Base-by-base conservation (phyloP, 1,140 invertebrate genomes). In the Aricia agestis region DNA sequence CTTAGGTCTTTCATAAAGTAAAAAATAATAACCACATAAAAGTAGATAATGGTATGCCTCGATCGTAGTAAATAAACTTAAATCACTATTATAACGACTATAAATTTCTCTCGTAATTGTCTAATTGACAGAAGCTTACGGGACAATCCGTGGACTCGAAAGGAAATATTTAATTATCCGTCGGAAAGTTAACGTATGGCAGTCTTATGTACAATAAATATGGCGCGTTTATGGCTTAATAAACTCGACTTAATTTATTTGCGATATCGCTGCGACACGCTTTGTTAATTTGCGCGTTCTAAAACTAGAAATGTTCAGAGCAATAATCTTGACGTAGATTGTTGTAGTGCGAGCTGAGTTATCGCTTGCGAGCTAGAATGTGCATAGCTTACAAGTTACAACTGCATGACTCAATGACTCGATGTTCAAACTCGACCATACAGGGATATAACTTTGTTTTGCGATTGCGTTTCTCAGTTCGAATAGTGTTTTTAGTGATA, bases 261-360 rank as follows among this genome's bases (percentile, higher is more conserved):
- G 59, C 18, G 19, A 63, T 63, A 19, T 19, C 17, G 57, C n/a
- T 18, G 15, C 17, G 17, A 59, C 45, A 19, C 17, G 59, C 18
- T 25, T 63, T 63, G 59, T 63, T 18, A 63, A 63, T 63, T 63
- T 63, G 19, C 18, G 18, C 18, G 17, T 19, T 63, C 17, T 63
- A 63, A 63, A 63, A 63, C 59, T 18, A 63, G 59, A 19, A 19
- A 63, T 63, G 59, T 63, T 63, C 18, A 19, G 59, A 18, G 59
- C 59, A 63, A 25, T 63, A 63, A 19, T 63, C 17, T 18, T 63
- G 45, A 52, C 10, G 45, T 52, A 52, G 45, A 52, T 52, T 52
- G 11, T 52, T 52, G 45, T 52, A 52, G 45, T 52, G 45, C 45
- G 45, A 13, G 13, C 36, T 13, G 9, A 52, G 45, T 52, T 52